Percentiles rank a stretch among this genome's conserved stretches.
These are phyloP conservation scores for Osmoderma eremita DNA, from an alignment of 2,888 invertebrate genomes.

Conservation along the genomic window DNA sequence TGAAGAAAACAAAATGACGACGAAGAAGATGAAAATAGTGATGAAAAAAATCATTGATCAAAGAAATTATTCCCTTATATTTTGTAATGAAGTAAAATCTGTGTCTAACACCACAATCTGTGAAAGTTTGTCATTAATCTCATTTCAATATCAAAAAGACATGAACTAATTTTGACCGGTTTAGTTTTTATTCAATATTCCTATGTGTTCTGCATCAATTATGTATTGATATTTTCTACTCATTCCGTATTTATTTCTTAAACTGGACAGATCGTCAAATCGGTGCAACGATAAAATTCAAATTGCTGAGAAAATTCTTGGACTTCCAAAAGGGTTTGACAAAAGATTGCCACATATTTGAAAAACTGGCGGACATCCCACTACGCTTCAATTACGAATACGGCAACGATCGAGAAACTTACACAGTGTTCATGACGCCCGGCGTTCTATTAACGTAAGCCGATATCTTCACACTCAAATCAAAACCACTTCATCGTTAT, in stretches of 20 bases:
- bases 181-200: too few relatives aligned
- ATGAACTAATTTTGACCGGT: too few relatives aligned
- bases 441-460: slow-evolving; percentile 84
- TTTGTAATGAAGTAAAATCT: too few relatives aligned
- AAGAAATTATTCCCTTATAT: too few relatives aligned
- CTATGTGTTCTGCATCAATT: too few relatives aligned
- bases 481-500: background rate
- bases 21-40: too few relatives aligned
- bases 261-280: slow-evolving; percentile 80
- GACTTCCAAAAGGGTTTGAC: slow-evolving; percentile 73
- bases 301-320: slow-evolving; percentile 75
- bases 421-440: slow-evolving; percentile 85
- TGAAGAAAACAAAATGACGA: too few relatives aligned
- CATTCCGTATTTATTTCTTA: background rate
- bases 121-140: too few relatives aligned
- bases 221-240: too few relatives aligned
- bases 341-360: slow-evolving; percentile 71
- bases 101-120: too few relatives aligned
- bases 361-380: slow-evolving; percentile 70
- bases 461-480: background rate
- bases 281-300: slow-evolving; percentile 76
- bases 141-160: too few relatives aligned
- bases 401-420: slow-evolving; percentile 74
- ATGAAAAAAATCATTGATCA: too few relatives aligned
- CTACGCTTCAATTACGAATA: slow-evolving; percentile 78